Conservation (phyloP, 2,113 vertebrate genomes). For the Calyptommatus sinebrachiatus region DNA sequence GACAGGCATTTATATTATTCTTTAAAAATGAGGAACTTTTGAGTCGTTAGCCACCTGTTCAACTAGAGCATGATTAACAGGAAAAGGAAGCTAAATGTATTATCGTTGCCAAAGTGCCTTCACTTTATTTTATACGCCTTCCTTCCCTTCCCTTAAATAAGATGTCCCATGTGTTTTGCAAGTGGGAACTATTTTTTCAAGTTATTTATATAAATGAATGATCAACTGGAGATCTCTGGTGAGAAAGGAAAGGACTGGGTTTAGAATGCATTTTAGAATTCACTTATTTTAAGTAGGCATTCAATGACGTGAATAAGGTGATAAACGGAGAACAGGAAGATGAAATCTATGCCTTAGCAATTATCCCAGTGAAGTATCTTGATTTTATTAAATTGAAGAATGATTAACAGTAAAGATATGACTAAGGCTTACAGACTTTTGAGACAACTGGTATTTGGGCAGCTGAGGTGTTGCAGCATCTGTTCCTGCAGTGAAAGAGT, state of each 20-base stretch:
- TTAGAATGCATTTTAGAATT: too few species aligned
- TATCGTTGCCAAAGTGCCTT: background rate
- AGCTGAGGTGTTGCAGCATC: too few species aligned
- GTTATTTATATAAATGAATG: background rate
- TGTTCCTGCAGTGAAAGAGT: background rate
- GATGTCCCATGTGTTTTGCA: background rate
- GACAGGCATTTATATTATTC: background rate
- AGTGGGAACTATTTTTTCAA: background rate
- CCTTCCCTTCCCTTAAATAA: background rate
- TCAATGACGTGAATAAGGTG: background rate
- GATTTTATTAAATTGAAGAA: too few species aligned
- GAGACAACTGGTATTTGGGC: background rate
- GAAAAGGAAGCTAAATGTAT: background rate
- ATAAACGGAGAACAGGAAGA: background rate
- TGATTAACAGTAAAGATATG: too few species aligned
- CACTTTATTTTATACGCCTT: too few species aligned
- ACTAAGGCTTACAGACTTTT: background rate
- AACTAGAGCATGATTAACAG: slow-evolving; percentile 1
- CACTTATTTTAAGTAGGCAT: too few species aligned
- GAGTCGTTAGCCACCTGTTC: background rate
- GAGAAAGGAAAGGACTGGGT: background rate
- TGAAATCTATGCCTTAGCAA: background rate
- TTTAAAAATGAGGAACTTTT: background rate
- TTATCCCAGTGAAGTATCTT: too few species aligned
- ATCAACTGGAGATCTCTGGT: background rate